Evolutionary conservation across 2,113 vertebrate species (phyloP), one percentile per base, ranked within the genome.

Genomic region (Dasypus novemcinctus): DNA sequence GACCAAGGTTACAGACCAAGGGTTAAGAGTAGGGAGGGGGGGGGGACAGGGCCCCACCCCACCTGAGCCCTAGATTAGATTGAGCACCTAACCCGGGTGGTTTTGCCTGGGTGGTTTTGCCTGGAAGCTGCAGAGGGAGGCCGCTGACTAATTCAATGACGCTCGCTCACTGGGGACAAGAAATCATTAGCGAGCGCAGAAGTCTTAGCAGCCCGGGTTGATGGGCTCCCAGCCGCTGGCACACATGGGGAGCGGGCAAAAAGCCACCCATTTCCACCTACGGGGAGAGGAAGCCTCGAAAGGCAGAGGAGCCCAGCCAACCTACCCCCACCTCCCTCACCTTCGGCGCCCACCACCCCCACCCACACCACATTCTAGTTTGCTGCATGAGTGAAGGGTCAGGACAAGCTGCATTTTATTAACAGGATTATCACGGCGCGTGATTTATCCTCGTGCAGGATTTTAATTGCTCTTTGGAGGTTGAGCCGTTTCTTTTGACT

Each of bases 401-500:
- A 98, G 98, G 98, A 98, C 98, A 98, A 98, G 98, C 98, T 98
- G 98, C 98, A 97, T 98, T 98, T 99, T 99, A 99, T 98, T 99
- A 98, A 99, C 98, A 98, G 98, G 98, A 99, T 99, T 99, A 99
- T 98, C 98, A 97, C 97, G 95, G 98, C 96, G 88, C 98, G 98
- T 99, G 98, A 99, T 99, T 98, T 99, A 99, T 99, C 98, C 98
- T 98, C 98, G 98, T 98, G 98, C 98, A 98, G 98, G 98, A 98
- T 98, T 99, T 98, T 99, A 99, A 99, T 99, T 99, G 98, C 98
- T 99, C 98, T 98, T 98, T 90, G 97, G 98, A 98, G 98, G 98
- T 98, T 98, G 98, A 98, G 98, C 98, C 97, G 98, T 98, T 98
- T 98, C 98, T 98, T 98, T 98, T 98, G 98, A 98, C 98, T 98